Base-by-base conservation (phyloP, 2,797 vertebrate genomes). In the Dipus sagitta region DNA sequence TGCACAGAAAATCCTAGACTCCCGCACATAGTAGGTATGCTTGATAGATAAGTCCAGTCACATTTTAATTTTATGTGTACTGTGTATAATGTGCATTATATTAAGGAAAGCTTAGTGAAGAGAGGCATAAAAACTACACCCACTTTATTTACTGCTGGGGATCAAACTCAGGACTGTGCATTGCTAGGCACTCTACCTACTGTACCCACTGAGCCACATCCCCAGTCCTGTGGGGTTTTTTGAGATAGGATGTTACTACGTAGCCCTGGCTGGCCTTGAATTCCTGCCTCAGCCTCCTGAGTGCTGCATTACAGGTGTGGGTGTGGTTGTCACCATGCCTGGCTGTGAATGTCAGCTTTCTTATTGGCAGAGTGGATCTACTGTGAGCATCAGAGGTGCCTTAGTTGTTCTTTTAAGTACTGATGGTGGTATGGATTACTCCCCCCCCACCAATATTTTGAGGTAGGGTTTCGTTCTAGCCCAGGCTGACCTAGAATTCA, bases 291-390 rank as follows among this genome's bases (percentile, higher is more conserved):
- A 64, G 70, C 34, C 60, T 75, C 54, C 26, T 62, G 12, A 62
- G 70, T 74, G 52, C 67, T 85, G 6, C 17, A 21, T 86, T 60
- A 38, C 26, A 74, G 70, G 71, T 26, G 7, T 47, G 70, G 70
- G 71, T 26, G 7, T n/a, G 70, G 2, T 54, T 3, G 7, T 24
- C 18, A 72, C 6, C 24, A 72, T 86, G 62, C 71, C 60, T 26
- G 28, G 34, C 71, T 92, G 54, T 84, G 70, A 81, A 71, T 85
- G 60, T 82, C 86, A 62, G 67, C 82, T 94, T 88, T 85, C 70
- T 76, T 85, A 77, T 54, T 68, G 80, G 71, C 70, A 20, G 74
- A 77, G 60, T 60, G 30, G 58, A 34, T 75, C 21, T 79, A 26
- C 24, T 60, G 89, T 71, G 30, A 75, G 77, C 77, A 52, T 68